Conservation (phyloP, 2,113 vertebrate species). For the Hemiprocne comata region DNA sequence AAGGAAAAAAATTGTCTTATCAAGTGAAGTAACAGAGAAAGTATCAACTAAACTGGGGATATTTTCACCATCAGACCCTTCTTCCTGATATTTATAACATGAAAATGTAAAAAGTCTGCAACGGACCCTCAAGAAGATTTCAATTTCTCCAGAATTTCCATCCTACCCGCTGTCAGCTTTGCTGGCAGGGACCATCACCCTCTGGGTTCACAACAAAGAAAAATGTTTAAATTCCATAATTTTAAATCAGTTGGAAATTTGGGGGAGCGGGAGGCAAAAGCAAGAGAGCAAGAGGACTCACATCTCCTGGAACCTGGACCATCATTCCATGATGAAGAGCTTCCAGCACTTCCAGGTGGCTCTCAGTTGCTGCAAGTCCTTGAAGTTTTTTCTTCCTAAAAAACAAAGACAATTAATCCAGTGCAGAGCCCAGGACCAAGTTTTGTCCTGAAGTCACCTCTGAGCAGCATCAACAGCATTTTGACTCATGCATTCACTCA, state of each 20-base stretch:
- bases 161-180: accelerated
- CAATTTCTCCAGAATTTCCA: neutral
- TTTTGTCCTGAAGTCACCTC: neutral
- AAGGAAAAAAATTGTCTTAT: neutral
- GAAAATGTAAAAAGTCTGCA: neutral
- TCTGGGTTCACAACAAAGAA: neutral
- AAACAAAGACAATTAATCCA: neutral
- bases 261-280: neutral
- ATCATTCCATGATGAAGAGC: neutral
- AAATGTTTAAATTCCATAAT: neutral
- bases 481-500: neutral
- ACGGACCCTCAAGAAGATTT: neutral
- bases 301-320: neutral
- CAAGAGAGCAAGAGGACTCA: neutral
- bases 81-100: neutral
- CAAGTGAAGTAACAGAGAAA: neutral
- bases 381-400: neutral
- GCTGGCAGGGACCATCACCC: neutral
- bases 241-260: neutral
- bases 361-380: neutral
- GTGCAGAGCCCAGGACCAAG: neutral
- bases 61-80: neutral
- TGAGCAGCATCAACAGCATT: neutral
- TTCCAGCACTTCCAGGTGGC: neutral
- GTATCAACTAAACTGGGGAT: neutral